Base-by-base conservation (phyloP, 2,888 invertebrate species). In the Flabesymbios commensalis region DNA sequence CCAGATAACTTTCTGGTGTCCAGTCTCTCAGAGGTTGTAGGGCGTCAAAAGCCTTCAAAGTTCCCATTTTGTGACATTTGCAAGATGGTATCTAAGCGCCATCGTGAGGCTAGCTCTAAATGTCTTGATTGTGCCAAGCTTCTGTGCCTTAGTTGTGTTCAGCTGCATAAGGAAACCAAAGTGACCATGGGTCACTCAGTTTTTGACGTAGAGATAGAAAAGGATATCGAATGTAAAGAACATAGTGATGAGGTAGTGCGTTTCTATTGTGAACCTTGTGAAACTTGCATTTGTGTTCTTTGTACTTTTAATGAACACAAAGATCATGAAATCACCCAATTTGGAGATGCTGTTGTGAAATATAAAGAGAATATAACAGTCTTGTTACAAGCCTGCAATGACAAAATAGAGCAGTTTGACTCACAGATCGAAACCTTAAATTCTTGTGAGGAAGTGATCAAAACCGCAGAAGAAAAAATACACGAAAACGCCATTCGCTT, bases 1-100 rank as follows among this genome's bases (percentile, higher is more conserved):
- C 83, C 82, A 1, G 83, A 83, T 69, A 83, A 83, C 72, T 83
- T 83, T 67, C 73, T 83, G 58, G 80, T 83, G 39, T 79, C 80
- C 54, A 81, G 78, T 69, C 75, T 83, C 29, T 74, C 78, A 32
- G 83, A 83, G 63, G 69, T 79, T 42, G 75, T 82, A 22, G 74
- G 73, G 14, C 69, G 80, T 33, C 79, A 80, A 67, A 73, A 74
- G 28, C 80, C 81, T 4, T 79, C 80, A 56, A 78, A 78, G 73
- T 81, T 75, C 64, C 78, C 81, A 7, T 81, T 78, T 69, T 83
- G 82, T 70, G 82, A 83, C 71, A 81, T 83, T 63, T 83, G 82
- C 69, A 80, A 81, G 69, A 68, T 80, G 69, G 76, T 82, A 10
- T 76, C 73, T 69, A 68, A 78, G 29, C 78, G 78, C 53, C 80